Conservation (phyloP, 2,888 invertebrate species). For the Drosophila prostipennis region DNA sequence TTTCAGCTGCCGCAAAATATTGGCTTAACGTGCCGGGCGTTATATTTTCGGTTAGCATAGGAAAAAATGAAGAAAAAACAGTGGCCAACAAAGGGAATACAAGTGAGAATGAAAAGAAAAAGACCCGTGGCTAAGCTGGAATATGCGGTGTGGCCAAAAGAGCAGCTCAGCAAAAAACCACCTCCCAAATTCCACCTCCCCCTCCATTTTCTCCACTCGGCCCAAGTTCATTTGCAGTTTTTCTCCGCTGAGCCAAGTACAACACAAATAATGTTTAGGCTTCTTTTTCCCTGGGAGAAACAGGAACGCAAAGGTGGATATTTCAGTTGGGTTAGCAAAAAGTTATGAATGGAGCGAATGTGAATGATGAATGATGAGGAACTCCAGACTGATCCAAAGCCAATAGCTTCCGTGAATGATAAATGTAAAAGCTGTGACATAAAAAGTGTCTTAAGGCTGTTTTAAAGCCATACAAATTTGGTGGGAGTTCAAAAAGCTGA, state of each 20-base stretch:
- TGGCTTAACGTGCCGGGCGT: conserved; percentile 72
- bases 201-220: neutral
- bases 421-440: conserved; percentile 4
- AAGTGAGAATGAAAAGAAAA: conserved; percentile 29
- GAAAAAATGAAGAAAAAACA: conserved; percentile 19
- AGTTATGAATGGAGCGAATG: conserved; percentile 28
- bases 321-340: neutral
- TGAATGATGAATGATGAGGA: conserved; percentile 38
- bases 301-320: neutral
- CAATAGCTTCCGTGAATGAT: conserved; percentile 14
- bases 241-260: conserved; percentile 53
- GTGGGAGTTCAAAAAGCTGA: neutral
- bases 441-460: conserved; percentile 11
- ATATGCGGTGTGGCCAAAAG: conserved; percentile 54
- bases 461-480: conserved; percentile 9
- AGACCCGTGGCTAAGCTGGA: conserved; percentile 50
- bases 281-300: conserved; percentile 8
- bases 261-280: conserved; percentile 43
- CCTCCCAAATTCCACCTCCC: no score
- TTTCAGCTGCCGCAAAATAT: conserved; percentile 75
- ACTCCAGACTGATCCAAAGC: conserved; percentile 23
- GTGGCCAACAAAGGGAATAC: conserved; percentile 22
- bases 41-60: conserved; percentile 43
- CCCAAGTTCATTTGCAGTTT: conserved; percentile 74
- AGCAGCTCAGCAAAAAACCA: neutral